Evolutionary conservation across 2,113 vertebrate genomes (phyloP), one percentile per base, ranked within the genome.

Genomic region (Mesoclemmys tuberculata): DNA sequence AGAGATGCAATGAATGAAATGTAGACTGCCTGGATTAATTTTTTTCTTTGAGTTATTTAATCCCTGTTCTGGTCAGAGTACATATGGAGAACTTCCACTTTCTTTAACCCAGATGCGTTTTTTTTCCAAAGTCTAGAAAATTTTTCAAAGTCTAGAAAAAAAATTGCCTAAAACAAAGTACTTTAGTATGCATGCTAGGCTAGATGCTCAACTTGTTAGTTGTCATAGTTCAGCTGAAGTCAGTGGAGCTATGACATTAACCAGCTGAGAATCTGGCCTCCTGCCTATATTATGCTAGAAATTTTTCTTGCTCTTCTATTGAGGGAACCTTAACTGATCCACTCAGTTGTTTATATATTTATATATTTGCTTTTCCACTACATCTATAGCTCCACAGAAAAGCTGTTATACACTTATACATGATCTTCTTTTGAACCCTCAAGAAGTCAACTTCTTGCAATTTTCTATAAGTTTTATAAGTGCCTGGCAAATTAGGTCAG

Each of bases 361-460:
- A 4, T 24, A 26, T 2, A 1, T 79, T 84, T 94, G 51, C 3
- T 75, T 85, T 93, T 91, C 79, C 78, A 48, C 29, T 46, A 11
- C 22, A 16, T 80, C 64, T 94, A 31, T 87, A 88, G n/a, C 12
- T 93, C 35, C 6, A 79, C 13, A 48, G 38, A 6, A 26, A 38
- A 90, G 49, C n/a, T 18, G 87, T 88, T 94, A 68, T 71, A 44
- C 82, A n/a, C 81, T 56, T 90, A 64, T 48, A 91, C 52, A 71
- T 92, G 81, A 93, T 88, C 21, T 80, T 94, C 22, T n/a, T 14
- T 85, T 86, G 86, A 93, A 93, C 81, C 80, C 26, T 92, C 26
- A 92, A 89, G 24, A 49, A 24, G 35, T 6, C 87, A 92, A 84
- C 64, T 93, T 26, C 29, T 41, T 74, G 83, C 35, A 49, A 4